Percentiles rank a stretch among this genome's conserved stretches.
phyloP scores from a whole-genome alignment of 2,888 invertebrate genomes.

The Andrena fulva region DNA sequence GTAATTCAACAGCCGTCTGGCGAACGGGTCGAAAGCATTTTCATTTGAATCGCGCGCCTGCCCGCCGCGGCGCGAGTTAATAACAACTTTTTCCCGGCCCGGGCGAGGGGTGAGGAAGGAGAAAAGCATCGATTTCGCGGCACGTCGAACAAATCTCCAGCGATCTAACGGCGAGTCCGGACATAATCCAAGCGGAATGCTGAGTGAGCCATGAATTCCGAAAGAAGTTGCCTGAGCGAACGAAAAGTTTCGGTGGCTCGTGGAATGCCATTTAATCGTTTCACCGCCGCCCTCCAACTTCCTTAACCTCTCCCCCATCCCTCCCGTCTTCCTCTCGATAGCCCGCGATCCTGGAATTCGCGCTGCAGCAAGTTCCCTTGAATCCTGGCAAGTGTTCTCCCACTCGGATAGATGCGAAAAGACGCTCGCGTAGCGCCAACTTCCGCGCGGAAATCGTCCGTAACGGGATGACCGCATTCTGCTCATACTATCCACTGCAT shows the following conservation, averaged over 20 bases:
- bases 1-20: neutral
- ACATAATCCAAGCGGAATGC: slow-evolving; percentile 65
- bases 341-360: slow-evolving; percentile 46
- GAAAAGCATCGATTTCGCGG: slow-evolving; percentile 24
- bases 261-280: slow-evolving; percentile 74
- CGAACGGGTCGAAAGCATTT: neutral
- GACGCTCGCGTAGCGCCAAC: slow-evolving; percentile 41
- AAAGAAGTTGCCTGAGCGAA: slow-evolving; percentile 52
- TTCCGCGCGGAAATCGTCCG: slow-evolving; percentile 53
- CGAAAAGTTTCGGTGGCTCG: slow-evolving; percentile 67
- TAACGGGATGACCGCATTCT: slow-evolving; percentile 9
- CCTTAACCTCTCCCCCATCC: slow-evolving; percentile 51
- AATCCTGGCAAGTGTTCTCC: slow-evolving; percentile 45
- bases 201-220: slow-evolving; percentile 68
- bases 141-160: slow-evolving; percentile 46
- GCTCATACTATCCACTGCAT: neutral
- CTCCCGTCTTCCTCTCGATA: slow-evolving; percentile 14
- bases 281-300: slow-evolving; percentile 61
- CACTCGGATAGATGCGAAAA: slow-evolving; percentile 26
- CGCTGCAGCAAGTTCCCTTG: slow-evolving; percentile 35
- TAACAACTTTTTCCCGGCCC: slow-evolving; percentile 1
- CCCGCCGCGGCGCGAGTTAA: neutral
- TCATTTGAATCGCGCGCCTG: neutral
- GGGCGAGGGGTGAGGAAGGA: neutral
- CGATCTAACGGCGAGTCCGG: slow-evolving; percentile 38